phyloP scores from a whole-genome alignment of 2,888 invertebrate species.

The Tyria jacobaeae region DNA sequence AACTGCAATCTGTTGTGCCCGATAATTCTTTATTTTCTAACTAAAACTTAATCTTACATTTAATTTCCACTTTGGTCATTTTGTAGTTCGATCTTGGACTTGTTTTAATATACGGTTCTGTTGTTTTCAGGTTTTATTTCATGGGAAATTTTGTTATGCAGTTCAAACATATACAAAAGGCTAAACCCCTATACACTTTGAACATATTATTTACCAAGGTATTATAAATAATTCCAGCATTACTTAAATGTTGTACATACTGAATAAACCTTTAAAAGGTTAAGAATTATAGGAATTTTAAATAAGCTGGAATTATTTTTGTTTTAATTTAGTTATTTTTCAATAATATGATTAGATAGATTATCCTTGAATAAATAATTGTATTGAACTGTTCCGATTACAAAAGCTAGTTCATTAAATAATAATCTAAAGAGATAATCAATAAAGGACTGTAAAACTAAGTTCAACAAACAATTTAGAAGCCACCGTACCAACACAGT shows the following conservation, averaged over 20 bases:
- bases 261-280: not conserved
- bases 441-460: slow-evolving; percentile 58
- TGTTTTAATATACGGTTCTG: too few relatives aligned
- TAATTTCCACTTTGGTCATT: too few relatives aligned
- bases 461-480: slow-evolving; percentile 41
- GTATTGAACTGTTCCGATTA: slow-evolving; percentile 18
- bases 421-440: slow-evolving; percentile 53
- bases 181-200: too few relatives aligned
- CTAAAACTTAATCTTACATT: too few relatives aligned
- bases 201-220: not conserved
- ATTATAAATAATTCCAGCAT: not conserved
- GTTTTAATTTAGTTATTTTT: slow-evolving; percentile 18
- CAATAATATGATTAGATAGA: slow-evolving; percentile 27
- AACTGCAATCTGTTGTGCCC: too few relatives aligned
- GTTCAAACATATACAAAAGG: too few relatives aligned
- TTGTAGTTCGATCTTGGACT: too few relatives aligned
- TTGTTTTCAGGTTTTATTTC: too few relatives aligned
- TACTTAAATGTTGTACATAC: not conserved
- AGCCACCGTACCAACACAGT: not conserved
- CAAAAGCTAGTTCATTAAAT: slow-evolving; percentile 15
- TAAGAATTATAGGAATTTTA: not conserved
- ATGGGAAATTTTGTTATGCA: too few relatives aligned
- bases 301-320: slow-evolving; percentile 18
- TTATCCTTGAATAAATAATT: slow-evolving; percentile 17
- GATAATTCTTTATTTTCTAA: too few relatives aligned